Base-by-base conservation (phyloP, 2,888 invertebrate species). In the Volucella inanis region DNA sequence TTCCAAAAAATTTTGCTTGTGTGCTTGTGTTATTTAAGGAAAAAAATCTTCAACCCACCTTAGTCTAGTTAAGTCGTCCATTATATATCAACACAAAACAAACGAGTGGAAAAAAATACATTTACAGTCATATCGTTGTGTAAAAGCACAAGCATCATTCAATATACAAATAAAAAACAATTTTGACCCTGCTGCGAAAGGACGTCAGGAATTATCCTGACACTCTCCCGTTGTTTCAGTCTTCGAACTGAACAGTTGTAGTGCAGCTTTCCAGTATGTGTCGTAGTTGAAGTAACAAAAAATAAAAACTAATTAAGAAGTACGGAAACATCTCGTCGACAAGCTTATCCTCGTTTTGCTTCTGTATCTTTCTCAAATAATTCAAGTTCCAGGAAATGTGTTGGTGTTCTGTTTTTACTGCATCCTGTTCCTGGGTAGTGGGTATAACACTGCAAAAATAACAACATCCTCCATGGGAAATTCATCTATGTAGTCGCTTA, bases 261-360 rank as follows among this genome's bases (percentile, higher is more conserved):
- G 31, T 45, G 10, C 6, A 31, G 31, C 31, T 31, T 38, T 49
- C 67, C 49, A 74, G 39, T 45, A 39, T 52, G 18, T 22, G 3
- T 22, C 18, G 18, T 8, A 55, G 52, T 54, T 64, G 11, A 11
- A 65, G 52, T 31, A 43, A 15, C 52, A 31, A 18, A 61, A 79
- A 61, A 84, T 61, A 71, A 75, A 84, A 84, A 75, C 75, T 79
- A 84, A 84, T 84, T 84, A 75, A 79, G 65, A 50, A 54, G 74
- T 70, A 68, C 31, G 31, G 31, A 31, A 31, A 6, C 70, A 41
- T 54, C 68, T 61, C 22, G 54, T 45, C 75, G 80, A 50, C 72
- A 72, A 43, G 65, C 41, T 22, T 0, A n/a, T 10, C 14, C 47
- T 12, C n/a, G 6, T 11, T 1, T 12, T 45, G 45, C 12, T 45